Base-by-base conservation (phyloP, 2,888 invertebrate genomes). In the Nomada flava region DNA sequence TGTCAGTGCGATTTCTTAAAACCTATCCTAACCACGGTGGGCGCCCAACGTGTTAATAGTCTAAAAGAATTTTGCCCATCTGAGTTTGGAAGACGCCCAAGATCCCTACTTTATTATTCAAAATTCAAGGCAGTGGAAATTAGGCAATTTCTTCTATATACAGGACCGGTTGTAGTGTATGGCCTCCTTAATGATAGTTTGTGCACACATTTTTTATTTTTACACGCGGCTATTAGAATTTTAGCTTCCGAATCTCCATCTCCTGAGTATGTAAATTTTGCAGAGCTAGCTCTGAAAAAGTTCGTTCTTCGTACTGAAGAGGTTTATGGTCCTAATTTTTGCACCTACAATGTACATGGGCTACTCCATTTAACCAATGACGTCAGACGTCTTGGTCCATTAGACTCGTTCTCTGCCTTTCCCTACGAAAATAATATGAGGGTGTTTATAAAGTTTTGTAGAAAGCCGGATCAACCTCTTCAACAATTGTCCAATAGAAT, bases 241-340 rank as follows among this genome's bases (percentile, higher is more conserved):
- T 29, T 29, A 7, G 29, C 29, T 29, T 29, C 29, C 0, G 29
- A 55, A 36, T 68, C 55, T 57, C 68, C 57, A n/a, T 53, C 68
- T 0, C 5, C 15, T 4, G 15, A 20, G 2, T n/a, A 23, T 36
- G 18, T 69, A 18, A 7, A 57, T 26, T 44, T 47, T 69, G 69
- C 69, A 59, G 59, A 59, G 44, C 0, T 20, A n/a, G 55, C 42
- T 36, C 57, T 68, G 36, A 55, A 55, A 11, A 53, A 20, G 7
- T 68, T 69, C 42, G 69, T 69, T 69, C 44, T 57, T 23, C 47
- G n/a, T 26, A 44, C 10, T 15, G 26, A 47, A 57, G 26, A 44
- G 23, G 44, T 59, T 0, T 59, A 69, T 15, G 59, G 69, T 9
- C 29, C 69, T 44, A 42, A 18, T 26, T 59, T 59, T 26, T n/a